Percentiles rank a stretch among this genome's conserved stretches.
phyloP scores from a whole-genome alignment of 64 coral and sea anemone species.

The Montipora capricornis region DNA sequence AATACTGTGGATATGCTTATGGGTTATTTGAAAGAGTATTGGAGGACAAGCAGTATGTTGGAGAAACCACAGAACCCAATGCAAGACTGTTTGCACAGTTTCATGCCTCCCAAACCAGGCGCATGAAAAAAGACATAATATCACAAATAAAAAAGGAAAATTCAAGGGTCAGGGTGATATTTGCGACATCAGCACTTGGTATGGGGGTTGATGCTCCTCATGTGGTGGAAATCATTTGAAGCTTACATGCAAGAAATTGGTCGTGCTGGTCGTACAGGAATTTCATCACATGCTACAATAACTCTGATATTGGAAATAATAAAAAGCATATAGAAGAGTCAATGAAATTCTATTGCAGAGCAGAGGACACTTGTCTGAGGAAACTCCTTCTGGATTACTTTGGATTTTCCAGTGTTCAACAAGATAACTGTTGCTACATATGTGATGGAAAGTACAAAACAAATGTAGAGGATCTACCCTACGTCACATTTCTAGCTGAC shows the following conservation, averaged over 20 bases:
- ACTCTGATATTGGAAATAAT: background rate
- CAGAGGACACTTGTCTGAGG: background rate
- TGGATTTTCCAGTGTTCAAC: background rate
- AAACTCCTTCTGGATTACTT: background rate
- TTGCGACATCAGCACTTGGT: slow-evolving; percentile 76
- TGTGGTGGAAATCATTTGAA: slow-evolving; percentile 64
- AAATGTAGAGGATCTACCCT: too few species aligned
- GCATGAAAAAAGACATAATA: slow-evolving; percentile 35
- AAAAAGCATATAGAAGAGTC: background rate
- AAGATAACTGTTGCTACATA: background rate
- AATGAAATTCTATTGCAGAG: background rate
- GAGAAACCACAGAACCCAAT: slow-evolving; percentile 36
- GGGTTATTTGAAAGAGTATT: slow-evolving; percentile 66
- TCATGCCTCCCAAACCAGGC: slow-evolving; percentile 57
- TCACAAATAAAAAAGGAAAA: slow-evolving; percentile 62
- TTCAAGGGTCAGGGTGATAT: slow-evolving; percentile 61
- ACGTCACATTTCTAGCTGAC: too few species aligned
- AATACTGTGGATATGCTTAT: slow-evolving; percentile 82
- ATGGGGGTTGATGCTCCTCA: slow-evolving; percentile 78
- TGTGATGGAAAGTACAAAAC: background rate
- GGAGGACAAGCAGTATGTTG: slow-evolving; percentile 56
- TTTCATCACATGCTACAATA: background rate
- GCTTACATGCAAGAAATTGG: slow-evolving; percentile 79
- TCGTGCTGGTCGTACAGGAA: slow-evolving; percentile 54
- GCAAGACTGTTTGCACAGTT: slow-evolving; percentile 72